Base-by-base conservation (phyloP, 2,888 invertebrate species). In the Antheraea yamamai region DNA sequence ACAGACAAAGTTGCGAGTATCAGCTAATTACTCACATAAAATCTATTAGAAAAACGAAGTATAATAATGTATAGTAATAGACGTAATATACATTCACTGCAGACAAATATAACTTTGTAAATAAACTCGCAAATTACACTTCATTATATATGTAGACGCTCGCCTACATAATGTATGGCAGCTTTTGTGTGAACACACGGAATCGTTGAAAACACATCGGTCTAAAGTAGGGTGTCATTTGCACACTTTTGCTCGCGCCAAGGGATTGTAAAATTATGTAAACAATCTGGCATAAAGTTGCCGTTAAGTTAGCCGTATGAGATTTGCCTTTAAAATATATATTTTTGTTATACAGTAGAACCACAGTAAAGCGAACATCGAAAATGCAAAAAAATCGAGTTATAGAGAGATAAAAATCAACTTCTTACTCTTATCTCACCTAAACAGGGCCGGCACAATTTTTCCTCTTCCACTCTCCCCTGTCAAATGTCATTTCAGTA, bases 71-170 rank as follows among this genome's bases (percentile, higher is more conserved):
- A 39, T 39, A 39, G 35, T 12, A 47, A 7, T 47, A 47, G 47
- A 16, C 4, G 30, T 26, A 66, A 30, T 66, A 30, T 30, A 66
- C 18, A 30, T 66, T 30, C 16, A 66, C 30, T 26, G 14, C 64
- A 66, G 6, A 66, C 7, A 26, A 61, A 39, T 39, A 70, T n/a
- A 20, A n/a, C 70, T n/a, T 39, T n/a, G 70, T n/a, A 39, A 70
- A 70, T 70, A 72, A 75, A 61, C 71, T 71, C 14, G n/a, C 16
- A 75, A 75, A 72, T 75, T 75, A 75, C n/a, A 51, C 74, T 55
- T 52, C 61, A 61, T 71, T 75, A 75, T 72, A 61, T 75, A 75
- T 75, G 74, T 72, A 75, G 72, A 72, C 74, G 71, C 39, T 74
- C 61, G 39, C 71, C 47, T 75, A 72, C 61, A 61, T 75, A 71